Evolutionary conservation across 1,140 invertebrate genomes (phyloP), one percentile per base, ranked within the genome.

Genomic region (Lordiphosa clarofinis): DNA sequence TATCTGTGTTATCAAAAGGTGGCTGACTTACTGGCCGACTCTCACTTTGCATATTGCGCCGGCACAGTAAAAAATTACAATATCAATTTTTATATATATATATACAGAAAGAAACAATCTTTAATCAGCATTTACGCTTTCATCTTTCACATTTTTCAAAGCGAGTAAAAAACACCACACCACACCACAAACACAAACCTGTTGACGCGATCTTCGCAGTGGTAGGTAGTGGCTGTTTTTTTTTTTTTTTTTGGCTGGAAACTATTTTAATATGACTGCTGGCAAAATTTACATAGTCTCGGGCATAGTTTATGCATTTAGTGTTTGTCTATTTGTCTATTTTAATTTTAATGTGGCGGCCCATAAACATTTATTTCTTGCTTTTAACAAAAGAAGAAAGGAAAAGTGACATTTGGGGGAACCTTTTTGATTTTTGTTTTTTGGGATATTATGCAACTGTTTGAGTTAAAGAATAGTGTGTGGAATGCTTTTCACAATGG

Each of bases 61-160:
- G 43, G 11, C 43, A 55, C 60, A 56, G 5, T 31, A 31, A 31
- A 35, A 63, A 63, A 57, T 61, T 56, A 66, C 61, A 69, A 59
- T 69, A 69, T 56, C 57, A 37, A 68, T 63, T 63, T 63, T 57
- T 63, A 57, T 15, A 35, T 58, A 59, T 59, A n/a, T 44, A 44
- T 44, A 28, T 44, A 28, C 5, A 69, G 53, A 69, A 56, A 69
- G 66, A 69, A 69, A 69, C 66, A 69, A 67, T 71, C 63, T 71
- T 71, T 67, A 71, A 71, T 71, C 68, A 71, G 68, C 68, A 71
- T 71, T 71, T 71, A 71, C 68, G 68, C 68, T 71, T 71, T 71
- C 68, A 71, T 71, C 68, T 71, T 71, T 71, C 67, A 70, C 67
- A 70, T 70, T 71, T 71, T 42, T 67, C 64, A 43, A 46, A 62